phyloP scores from a whole-genome alignment of 1,140 invertebrate species.

The Drosophila prosaltans region DNA sequence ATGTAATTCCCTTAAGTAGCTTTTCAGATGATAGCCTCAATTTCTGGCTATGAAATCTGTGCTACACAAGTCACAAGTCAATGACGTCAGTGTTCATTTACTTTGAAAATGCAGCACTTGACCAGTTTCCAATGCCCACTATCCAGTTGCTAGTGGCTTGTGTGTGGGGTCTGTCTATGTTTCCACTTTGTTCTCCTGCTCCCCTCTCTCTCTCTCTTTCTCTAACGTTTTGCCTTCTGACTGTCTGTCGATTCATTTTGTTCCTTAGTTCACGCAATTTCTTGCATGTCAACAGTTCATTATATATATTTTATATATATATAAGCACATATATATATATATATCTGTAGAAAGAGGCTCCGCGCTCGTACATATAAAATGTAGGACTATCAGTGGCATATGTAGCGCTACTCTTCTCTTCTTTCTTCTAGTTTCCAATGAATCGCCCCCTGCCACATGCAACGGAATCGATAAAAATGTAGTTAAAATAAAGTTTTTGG shows the following conservation, averaged over 20 bases:
- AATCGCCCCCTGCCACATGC: conserved; percentile 32
- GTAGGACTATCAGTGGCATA: conserved; percentile 45
- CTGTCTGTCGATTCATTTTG: conserved; percentile 33
- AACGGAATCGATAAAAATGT: conserved; percentile 71
- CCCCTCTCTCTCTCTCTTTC: too few species aligned
- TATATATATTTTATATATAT: conserved; percentile 44
- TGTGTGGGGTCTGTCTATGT: background rate
- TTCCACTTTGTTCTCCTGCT: background rate
- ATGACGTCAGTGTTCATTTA: conserved; percentile 75
- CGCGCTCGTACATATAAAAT: background rate
- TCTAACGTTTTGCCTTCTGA: conserved; percentile 12
- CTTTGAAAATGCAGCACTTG: conserved; percentile 71
- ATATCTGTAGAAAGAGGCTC: conserved; percentile 1
- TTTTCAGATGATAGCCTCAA: conserved; percentile 30
- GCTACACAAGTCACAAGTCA: conserved; percentile 58
- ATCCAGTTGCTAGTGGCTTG: too few species aligned
- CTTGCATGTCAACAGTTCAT: conserved; percentile 77
- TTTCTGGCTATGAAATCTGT: conserved; percentile 49
- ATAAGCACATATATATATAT: conserved; percentile 21
- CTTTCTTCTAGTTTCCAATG: conserved; percentile 56
- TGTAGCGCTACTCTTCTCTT: conserved; percentile 15
- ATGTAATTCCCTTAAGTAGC: conserved; percentile 8
- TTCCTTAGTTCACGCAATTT: conserved; percentile 66
- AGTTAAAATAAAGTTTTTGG: conserved; percentile 73
- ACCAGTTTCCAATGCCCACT: conserved; percentile 32